phyloP scores from a whole-genome alignment of 2,113 vertebrate species.

The Copsychus sechellarum region DNA sequence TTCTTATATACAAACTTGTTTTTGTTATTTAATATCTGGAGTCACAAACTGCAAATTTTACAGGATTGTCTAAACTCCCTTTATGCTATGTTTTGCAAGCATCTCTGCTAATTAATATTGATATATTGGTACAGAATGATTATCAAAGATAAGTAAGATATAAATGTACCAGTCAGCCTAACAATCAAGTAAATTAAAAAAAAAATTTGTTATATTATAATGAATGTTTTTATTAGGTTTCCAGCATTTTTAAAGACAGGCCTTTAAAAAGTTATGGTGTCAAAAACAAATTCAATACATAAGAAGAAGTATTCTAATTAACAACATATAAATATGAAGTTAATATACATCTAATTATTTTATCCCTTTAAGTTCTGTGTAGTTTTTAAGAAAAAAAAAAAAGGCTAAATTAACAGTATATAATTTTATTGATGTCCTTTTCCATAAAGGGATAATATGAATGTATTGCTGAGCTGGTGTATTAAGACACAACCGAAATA shows the following conservation, averaged over 20 bases:
- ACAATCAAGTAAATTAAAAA: neutral
- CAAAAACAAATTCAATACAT: neutral
- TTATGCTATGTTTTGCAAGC: neutral
- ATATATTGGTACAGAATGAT: neutral
- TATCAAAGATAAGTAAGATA: neutral
- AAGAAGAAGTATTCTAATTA: neutral
- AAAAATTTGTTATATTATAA: neutral
- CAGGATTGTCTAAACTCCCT: neutral
- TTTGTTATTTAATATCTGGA: neutral
- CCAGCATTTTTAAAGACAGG: neutral
- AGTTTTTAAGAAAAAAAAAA: neutral
- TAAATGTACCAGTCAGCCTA: neutral
- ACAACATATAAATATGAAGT: neutral
- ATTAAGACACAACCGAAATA: neutral
- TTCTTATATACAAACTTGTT: rapidly evolving
- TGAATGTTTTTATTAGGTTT: neutral
- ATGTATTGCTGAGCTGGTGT: neutral
- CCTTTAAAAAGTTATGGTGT: neutral
- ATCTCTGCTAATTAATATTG: neutral
- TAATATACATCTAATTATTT: neutral
- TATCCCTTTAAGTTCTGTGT: neutral
- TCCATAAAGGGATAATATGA: neutral
- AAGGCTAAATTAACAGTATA: neutral
- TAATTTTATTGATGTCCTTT: neutral
- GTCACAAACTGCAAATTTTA: neutral